Percentiles rank a stretch among this genome's conserved stretches.
These are phyloP conservation scores for Ochotona princeps DNA, from an alignment of 2,113 vertebrate species.

Conservation along the genomic window DNA sequence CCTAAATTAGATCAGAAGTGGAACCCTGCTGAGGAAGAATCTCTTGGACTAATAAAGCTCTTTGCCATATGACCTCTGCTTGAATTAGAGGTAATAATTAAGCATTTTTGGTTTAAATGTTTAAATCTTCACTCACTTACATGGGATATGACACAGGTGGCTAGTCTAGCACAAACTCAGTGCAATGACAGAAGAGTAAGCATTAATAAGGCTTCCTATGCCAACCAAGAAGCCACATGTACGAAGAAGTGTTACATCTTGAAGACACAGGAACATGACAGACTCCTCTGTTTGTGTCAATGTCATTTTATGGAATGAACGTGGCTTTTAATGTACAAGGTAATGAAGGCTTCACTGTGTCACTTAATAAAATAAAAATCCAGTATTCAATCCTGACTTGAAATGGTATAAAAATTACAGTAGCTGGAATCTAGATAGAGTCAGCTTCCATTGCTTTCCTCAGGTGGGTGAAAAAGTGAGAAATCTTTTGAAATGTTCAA, in stretches of 20 bases:
- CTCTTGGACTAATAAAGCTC: not conserved
- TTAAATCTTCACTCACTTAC: not conserved
- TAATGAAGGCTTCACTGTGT: not conserved
- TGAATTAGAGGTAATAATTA: not conserved
- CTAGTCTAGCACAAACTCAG: not conserved
- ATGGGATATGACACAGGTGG: not conserved
- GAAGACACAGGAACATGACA: not conserved
- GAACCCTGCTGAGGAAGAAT: not conserved
- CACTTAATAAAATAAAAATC: not conserved
- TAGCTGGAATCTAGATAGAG: not conserved
- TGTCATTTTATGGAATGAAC: not conserved
- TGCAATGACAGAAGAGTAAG: accelerated
- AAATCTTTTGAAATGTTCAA: not conserved
- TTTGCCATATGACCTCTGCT: not conserved
- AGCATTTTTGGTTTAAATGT: not conserved
- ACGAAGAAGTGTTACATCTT: not conserved
- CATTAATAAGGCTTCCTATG: not conserved
- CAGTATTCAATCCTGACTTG: not conserved
- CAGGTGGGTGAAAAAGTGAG: not conserved
- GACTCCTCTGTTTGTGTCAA: not conserved
- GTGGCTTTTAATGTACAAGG: not conserved
- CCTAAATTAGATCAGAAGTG: not conserved
- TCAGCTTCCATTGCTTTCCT: not conserved
- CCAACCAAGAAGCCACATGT: not conserved
- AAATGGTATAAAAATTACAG: not conserved